These are phyloP conservation scores for Agrotis ipsilon DNA, from an alignment of 2,888 invertebrate genomes.

Conservation along the genomic window DNA sequence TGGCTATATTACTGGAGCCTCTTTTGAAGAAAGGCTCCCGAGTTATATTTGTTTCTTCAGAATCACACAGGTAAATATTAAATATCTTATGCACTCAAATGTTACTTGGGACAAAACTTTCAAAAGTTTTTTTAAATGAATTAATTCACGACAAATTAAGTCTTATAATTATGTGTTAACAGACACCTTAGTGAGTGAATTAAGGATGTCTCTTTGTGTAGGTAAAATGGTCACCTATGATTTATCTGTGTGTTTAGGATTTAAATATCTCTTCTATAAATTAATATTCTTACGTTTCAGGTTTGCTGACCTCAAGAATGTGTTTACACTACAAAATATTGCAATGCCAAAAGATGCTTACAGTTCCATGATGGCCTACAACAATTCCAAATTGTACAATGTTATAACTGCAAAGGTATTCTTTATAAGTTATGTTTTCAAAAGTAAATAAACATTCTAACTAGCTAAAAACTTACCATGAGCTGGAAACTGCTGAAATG, in stretches of 20 bases:
- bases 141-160: too few relatives aligned
- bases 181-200: not conserved
- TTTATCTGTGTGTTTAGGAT: not conserved
- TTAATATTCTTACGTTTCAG: slow-evolving; percentile 69
- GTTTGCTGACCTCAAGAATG: slow-evolving; percentile 86
- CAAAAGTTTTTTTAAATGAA: too few relatives aligned
- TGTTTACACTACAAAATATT: slow-evolving; percentile 91
- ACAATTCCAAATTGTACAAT: slow-evolving; percentile 97
- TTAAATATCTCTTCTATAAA: not conserved
- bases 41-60: slow-evolving; percentile 96
- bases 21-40: slow-evolving; percentile 93
- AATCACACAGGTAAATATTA: slow-evolving; percentile 94
- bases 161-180: too few relatives aligned
- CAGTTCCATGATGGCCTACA: slow-evolving; percentile 96
- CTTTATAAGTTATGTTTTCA: not conserved
- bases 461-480: not conserved
- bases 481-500: not conserved
- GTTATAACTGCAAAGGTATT: slow-evolving; percentile 94
- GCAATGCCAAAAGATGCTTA: slow-evolving; percentile 94
- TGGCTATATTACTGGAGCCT: slow-evolving; percentile 94
- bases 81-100: too few relatives aligned
- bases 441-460: not conserved
- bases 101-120: too few relatives aligned
- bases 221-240: too few relatives aligned
- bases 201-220: not conserved